Base-by-base conservation (phyloP, 1,140 invertebrate species). In the Chrysopa pallens region DNA sequence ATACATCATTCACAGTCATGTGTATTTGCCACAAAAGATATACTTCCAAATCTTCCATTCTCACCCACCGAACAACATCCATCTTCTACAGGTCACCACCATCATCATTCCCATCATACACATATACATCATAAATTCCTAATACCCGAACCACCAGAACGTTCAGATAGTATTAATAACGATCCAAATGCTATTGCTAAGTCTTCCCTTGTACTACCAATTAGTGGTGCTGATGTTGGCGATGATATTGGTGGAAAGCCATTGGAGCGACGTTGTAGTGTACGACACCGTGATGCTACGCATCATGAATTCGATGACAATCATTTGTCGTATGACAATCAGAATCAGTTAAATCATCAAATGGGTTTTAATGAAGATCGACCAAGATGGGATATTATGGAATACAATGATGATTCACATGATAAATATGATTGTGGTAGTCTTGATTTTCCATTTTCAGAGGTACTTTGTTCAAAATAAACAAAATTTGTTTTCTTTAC, bases 391-490 rank as follows among this genome's bases (percentile, higher is more conserved):
- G 31, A 33, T 33, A 9, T 33, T 9, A 14, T 33, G 36, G 54
- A 48, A 38, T 60, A 57, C 43, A 49, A 49, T 36, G 56, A 59
- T 33, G n/a, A 11, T 12, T 11, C 8, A 27, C 53, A 50, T 35
- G 53, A 58, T 11, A 49, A 45, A 40, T 48, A 50, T 9, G 42
- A 52, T 12, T 58, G 56, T 42, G 59, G 59, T 13, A 61, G 59
- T 49, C 45, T 58, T 48, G 59, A 61, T 40, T 61, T 60, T 51
- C 59, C 59, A 6, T 61, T 61, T 47, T 60, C 57, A 36, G 59
- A 61, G 59, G 59, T 61, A 54, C 36, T 33, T 35, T 23, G n/a
- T 36, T 43, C 17, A 38, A 46, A 42, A 36, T 42, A 46, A 49
- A 46, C 45, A 45, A 23, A 23, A 23, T 23, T 23, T 23, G 17